Evolutionary conservation across 2,888 invertebrate genomes (phyloP).

Genomic region (Myathropa florea): DNA sequence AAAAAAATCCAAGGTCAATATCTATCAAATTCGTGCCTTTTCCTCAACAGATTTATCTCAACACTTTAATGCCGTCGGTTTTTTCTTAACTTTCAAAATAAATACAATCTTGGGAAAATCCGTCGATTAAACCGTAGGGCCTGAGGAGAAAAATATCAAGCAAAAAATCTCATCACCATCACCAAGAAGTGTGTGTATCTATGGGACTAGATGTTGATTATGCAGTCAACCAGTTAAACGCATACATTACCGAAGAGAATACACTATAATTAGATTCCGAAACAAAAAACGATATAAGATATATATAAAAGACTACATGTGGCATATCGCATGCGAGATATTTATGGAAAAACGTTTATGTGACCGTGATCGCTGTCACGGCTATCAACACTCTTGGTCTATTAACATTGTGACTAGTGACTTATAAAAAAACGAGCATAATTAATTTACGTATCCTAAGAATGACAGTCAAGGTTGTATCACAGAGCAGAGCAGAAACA

Average conservation of each 20-base stretch:
- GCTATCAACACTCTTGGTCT: slow-evolving; percentile 38
- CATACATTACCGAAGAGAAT: slow-evolving; percentile 4
- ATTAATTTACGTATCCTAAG: slow-evolving; percentile 9
- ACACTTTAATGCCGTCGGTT: neutral
- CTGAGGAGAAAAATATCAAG: neutral
- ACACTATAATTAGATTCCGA: slow-evolving; percentile 41
- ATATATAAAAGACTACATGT: neutral
- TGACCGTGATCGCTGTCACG: slow-evolving; percentile 53
- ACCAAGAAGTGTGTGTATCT: neutral
- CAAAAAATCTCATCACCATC: neutral
- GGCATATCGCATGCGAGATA: neutral
- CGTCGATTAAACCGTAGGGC: neutral
- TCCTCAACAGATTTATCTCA: neutral
- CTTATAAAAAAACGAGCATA: neutral
- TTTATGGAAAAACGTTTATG: slow-evolving; percentile 23
- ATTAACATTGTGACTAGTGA: slow-evolving; percentile 43
- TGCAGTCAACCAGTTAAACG: slow-evolving; percentile 35
- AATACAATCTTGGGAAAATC: slow-evolving; percentile 1
- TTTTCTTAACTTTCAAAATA: neutral
- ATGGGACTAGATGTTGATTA: slow-evolving; percentile 14
- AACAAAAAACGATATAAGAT: neutral
- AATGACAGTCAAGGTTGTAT: slow-evolving; percentile 14
- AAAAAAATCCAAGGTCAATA: neutral
- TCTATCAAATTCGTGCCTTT: neutral
- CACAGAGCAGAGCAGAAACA: neutral